phyloP scores from a whole-genome alignment of 2,888 invertebrate species.

The Hirtodrosophila histrioides region DNA sequence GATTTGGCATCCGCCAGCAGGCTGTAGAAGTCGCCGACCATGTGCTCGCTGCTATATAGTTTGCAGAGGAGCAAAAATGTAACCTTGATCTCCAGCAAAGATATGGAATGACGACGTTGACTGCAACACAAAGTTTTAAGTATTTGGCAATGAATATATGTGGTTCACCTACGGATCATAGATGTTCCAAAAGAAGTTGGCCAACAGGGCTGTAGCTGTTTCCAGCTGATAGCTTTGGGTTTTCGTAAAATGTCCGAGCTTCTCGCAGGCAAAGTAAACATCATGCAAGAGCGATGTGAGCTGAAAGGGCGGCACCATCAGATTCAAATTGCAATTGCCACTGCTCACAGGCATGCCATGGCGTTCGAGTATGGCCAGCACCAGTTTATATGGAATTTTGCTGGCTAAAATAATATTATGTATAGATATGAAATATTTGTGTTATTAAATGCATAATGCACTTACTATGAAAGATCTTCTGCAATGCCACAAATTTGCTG shows the following conservation, averaged over 20 bases:
- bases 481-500: slow-evolving; percentile 80
- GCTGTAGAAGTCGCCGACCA: slow-evolving; percentile 78
- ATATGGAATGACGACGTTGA: slow-evolving; percentile 81
- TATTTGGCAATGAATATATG: background rate
- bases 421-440: background rate
- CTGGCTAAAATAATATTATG: slow-evolving; percentile 63
- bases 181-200: slow-evolving; percentile 84
- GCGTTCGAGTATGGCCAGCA: slow-evolving; percentile 81
- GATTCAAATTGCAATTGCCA: slow-evolving; percentile 58
- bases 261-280: slow-evolving; percentile 83
- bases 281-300: slow-evolving; percentile 83
- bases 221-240: slow-evolving; percentile 72
- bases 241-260: slow-evolving; percentile 81
- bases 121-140: slow-evolving; percentile 46
- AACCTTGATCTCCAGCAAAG: slow-evolving; percentile 82
- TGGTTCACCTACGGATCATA: slow-evolving; percentile 81
- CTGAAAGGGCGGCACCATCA: slow-evolving; percentile 82
- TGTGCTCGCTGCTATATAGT: slow-evolving; percentile 75
- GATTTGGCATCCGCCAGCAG: slow-evolving; percentile 76
- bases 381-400: slow-evolving; percentile 82
- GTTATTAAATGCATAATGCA: slow-evolving; percentile 9
- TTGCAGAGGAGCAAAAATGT: slow-evolving; percentile 83
- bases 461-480: slow-evolving; percentile 82
- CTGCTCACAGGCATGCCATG: slow-evolving; percentile 75
- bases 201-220: slow-evolving; percentile 73